Conservation (phyloP, 2,113 vertebrate genomes). For the Eleginops maclovinus region DNA sequence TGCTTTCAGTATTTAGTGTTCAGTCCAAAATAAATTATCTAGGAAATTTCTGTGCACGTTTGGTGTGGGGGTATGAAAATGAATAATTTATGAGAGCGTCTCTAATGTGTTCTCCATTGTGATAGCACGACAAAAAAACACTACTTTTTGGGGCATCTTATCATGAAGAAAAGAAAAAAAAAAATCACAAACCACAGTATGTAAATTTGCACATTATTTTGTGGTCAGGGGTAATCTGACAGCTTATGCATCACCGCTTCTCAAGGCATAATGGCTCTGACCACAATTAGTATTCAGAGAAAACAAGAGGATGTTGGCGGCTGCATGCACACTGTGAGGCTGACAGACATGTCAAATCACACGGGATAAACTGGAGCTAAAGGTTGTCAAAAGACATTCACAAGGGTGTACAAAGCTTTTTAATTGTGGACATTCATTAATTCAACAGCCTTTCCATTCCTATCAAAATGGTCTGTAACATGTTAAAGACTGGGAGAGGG, state of each 20-base stretch:
- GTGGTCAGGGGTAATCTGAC: conserved; percentile 77
- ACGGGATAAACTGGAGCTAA: conserved; percentile 73
- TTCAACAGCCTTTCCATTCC: conserved; percentile 72
- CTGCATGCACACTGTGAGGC: conserved; percentile 62
- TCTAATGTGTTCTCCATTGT: conserved; percentile 70
- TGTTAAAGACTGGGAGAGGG: conserved; percentile 57
- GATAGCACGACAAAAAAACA: conserved; percentile 55
- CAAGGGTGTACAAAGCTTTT: conserved; percentile 60
- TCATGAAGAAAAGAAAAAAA: conserved; percentile 60
- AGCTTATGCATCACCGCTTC: conserved; percentile 71
- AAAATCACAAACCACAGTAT: conserved; percentile 69
- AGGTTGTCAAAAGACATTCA: conserved; percentile 76
- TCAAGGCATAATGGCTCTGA: conserved; percentile 72
- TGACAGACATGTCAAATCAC: conserved; percentile 78
- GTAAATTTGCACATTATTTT: conserved; percentile 81
- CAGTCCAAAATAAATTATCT: conserved; percentile 72
- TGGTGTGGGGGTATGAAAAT: conserved; percentile 57
- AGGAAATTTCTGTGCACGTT: conserved; percentile 67
- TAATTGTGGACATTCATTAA: conserved; percentile 79
- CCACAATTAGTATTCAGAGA: conserved; percentile 80
- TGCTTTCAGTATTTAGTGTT: conserved; percentile 61
- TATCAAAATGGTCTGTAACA: conserved; percentile 65
- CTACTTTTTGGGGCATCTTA: conserved; percentile 65
- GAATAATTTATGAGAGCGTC: conserved; percentile 76
- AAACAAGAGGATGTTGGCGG: conserved; percentile 71